phyloP scores from a whole-genome alignment of 2,888 invertebrate species.

The Hyposoter didymator region DNA sequence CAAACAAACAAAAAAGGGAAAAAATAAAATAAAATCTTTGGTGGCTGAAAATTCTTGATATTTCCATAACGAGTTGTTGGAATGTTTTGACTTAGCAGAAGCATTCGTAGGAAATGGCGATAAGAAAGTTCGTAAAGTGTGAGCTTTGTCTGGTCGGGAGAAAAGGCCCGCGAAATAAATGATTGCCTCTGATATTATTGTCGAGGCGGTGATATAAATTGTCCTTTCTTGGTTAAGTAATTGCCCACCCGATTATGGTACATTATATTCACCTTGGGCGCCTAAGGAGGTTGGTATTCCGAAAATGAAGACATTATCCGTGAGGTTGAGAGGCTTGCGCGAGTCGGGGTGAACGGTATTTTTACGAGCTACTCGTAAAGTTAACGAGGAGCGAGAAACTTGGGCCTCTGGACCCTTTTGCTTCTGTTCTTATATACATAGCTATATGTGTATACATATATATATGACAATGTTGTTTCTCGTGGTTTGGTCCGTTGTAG shows the following conservation, averaged over 20 bases:
- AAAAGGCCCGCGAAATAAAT: conserved; percentile 14
- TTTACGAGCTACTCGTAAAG: conserved; percentile 84
- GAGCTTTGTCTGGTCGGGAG: neutral
- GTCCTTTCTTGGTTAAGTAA: conserved; percentile 81
- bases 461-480: conserved; percentile 42
- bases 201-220: conserved; percentile 76
- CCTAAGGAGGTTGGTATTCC: conserved; percentile 78
- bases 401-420: conserved; percentile 59
- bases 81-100: neutral
- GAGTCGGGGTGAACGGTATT: conserved; percentile 80
- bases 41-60: neutral
- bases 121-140: conserved; percentile 8
- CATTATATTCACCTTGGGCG: conserved; percentile 81
- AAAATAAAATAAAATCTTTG: neutral
- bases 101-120: conserved; percentile 1
- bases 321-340: conserved; percentile 61
- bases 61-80: neutral
- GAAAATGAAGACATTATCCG: conserved; percentile 83
- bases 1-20: neutral
- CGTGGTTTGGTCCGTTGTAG: conserved; percentile 15
- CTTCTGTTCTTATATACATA: conserved; percentile 42
- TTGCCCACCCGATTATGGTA: conserved; percentile 82
- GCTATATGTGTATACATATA: neutral
- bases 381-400: conserved; percentile 82
- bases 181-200: conserved; percentile 5